Evolutionary conservation across 2,797 vertebrate genomes (phyloP), one percentile per base, ranked within the genome.

Genomic region (Pseudomugil tenellus): DNA sequence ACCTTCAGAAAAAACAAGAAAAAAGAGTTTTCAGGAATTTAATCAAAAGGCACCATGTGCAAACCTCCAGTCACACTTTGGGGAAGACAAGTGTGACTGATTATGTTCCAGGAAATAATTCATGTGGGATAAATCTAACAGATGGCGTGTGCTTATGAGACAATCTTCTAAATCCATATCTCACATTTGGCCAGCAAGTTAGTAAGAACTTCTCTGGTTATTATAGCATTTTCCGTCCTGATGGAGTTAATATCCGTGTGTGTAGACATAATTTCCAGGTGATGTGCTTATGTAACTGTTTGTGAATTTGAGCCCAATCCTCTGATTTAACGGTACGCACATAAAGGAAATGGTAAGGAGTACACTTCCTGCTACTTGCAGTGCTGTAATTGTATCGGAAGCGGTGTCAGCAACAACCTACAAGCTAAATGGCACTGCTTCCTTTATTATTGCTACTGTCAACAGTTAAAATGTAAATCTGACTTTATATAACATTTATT

Each of bases 321-420:
- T 43, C 55, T 8, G 14, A n/a, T 26, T 32, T 21, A 28, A 52
- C 65, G 57, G 13, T 19, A 8, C 13, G 8, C 53, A 58, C 13
- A 7, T 49, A 29, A 60, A 88, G 92, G 93, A 94, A 92, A 91
- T 87, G 92, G 90, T 92, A 48, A 59, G 61, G 16, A 19, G 66
- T 62, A 53, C n/a, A 84, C 81, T 93, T 93, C 92, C 91, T 89
- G 84, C 57, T 57, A 25, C n/a, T 74, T 8, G 52, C 10, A 2
- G 29, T 91, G 80, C 89, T 65, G 86, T 87, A 92, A 93, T 75
- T 2, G 10, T 70, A 32, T 68, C 71, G 74, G 87, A 93, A 92
- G 85, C 79, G 67, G 60, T 77, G 80, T 78, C 65, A 90, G 52
- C 32, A 74, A 29, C 59, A 74, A 83, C 67, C 70, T 83, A 57